phyloP scores from a whole-genome alignment of 1,140 invertebrate species.

The Drosophila eugracilis region DNA sequence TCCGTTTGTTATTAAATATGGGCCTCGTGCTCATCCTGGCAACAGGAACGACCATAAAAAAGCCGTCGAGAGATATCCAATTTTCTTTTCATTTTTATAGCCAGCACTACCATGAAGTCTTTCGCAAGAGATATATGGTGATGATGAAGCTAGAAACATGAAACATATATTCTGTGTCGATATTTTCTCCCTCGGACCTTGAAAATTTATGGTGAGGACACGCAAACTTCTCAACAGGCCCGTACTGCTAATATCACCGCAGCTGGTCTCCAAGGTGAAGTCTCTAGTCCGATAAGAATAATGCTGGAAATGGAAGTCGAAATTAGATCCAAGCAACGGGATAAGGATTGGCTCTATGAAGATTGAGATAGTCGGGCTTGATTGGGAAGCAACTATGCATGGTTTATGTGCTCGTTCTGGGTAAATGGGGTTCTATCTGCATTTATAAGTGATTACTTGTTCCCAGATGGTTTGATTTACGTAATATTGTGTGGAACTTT shows the following conservation, averaged over 20 bases:
- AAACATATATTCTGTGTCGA: no score
- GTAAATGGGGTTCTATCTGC: slow-evolving; percentile 85
- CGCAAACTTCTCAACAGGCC: slow-evolving; percentile 65
- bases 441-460: slow-evolving; percentile 60
- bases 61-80: slow-evolving; percentile 61
- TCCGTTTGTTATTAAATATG: no score
- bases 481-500: slow-evolving; percentile 57
- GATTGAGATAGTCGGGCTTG: slow-evolving; percentile 71
- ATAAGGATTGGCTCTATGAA: slow-evolving; percentile 87
- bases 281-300: slow-evolving; percentile 95
- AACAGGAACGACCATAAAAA: slow-evolving; percentile 54
- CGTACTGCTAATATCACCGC: slow-evolving; percentile 78
- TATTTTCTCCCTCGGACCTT: slow-evolving; percentile 56
- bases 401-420: slow-evolving; percentile 35
- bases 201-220: no score
- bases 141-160: no score
- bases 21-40: no score
- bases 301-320: slow-evolving; percentile 94
- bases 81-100: no score
- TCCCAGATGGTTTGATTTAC: slow-evolving; percentile 75
- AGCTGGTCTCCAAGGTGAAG: slow-evolving; percentile 95
- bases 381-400: slow-evolving; percentile 41
- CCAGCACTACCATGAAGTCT: no score
- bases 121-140: slow-evolving; percentile 55
- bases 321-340: slow-evolving; percentile 93